Percentiles rank a stretch among this genome's conserved stretches.
Conservation (phyloP, 1,140 invertebrate species). For the Temnothorax curvispinosus region DNA sequence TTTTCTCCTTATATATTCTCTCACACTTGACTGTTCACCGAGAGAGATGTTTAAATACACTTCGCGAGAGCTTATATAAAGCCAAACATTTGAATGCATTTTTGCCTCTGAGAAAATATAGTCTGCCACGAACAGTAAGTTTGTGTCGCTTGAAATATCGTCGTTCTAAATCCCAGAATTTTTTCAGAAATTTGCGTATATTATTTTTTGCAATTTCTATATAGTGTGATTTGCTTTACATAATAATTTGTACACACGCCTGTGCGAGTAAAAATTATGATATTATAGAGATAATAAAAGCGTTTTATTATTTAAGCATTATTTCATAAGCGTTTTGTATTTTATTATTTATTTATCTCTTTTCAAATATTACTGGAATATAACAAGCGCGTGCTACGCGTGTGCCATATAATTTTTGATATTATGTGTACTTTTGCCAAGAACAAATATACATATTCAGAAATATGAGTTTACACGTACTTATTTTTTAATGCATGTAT, state of each 20-base stretch:
- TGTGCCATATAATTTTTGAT: too few species aligned
- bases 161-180: neutral
- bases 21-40: neutral
- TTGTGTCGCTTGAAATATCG: neutral
- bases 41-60: constrained; percentile 5
- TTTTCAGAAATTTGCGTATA: neutral
- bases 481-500: too few species aligned
- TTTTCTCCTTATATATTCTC: neutral
- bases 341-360: neutral
- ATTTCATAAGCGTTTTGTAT: neutral
- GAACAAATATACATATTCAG: too few species aligned
- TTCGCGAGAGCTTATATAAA: neutral
- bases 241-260: neutral
- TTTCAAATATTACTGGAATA: neutral
- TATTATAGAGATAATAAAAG: neutral
- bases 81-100: neutral
- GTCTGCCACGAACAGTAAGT: neutral
- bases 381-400: too few species aligned
- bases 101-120: neutral
- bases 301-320: neutral
- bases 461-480: too few species aligned
- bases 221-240: neutral
- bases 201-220: neutral
- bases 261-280: neutral
- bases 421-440: too few species aligned